These are phyloP conservation scores for Cephalopterus ornatus DNA, from an alignment of 2,113 vertebrate species.

Conservation along the genomic window DNA sequence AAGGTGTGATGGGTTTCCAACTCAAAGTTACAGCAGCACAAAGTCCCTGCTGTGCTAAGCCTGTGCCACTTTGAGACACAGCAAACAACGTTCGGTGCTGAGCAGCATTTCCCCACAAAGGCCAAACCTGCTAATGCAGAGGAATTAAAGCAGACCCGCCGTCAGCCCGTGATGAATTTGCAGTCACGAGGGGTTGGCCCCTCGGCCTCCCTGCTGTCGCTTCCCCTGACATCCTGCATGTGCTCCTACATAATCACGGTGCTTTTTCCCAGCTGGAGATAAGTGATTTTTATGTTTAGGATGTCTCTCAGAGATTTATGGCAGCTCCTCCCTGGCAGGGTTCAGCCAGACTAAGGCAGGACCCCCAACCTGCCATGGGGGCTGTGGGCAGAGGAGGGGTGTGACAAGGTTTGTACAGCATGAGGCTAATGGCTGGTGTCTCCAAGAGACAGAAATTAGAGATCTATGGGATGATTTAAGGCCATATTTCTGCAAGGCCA, in stretches of 20 bases:
- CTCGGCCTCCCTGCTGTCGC: neutral
- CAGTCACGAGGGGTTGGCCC: neutral
- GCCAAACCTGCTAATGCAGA: fast-evolving
- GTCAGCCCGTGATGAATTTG: neutral
- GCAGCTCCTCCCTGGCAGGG: neutral
- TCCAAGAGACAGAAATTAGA: neutral
- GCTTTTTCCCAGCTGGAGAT: neutral
- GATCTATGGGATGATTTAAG: neutral
- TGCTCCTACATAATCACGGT: neutral
- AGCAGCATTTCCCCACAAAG: neutral
- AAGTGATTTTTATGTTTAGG: neutral
- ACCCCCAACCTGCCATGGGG: fast-evolving
- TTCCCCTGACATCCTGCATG: fast-evolving
- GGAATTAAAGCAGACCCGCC: neutral
- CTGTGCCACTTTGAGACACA: neutral
- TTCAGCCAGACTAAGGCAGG: neutral
- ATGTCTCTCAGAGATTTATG: neutral
- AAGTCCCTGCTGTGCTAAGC: fast-evolving
- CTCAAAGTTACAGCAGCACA: neutral
- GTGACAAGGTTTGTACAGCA: neutral
- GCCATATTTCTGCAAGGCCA: neutral
- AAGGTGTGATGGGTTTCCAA: fast-evolving
- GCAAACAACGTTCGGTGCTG: fast-evolving
- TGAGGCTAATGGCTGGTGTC: neutral
- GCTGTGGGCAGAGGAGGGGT: neutral